Evolutionary conservation across 2,113 vertebrate species (phyloP), one percentile per base, ranked within the genome.

Genomic region (Bubalus kerabau): DNA sequence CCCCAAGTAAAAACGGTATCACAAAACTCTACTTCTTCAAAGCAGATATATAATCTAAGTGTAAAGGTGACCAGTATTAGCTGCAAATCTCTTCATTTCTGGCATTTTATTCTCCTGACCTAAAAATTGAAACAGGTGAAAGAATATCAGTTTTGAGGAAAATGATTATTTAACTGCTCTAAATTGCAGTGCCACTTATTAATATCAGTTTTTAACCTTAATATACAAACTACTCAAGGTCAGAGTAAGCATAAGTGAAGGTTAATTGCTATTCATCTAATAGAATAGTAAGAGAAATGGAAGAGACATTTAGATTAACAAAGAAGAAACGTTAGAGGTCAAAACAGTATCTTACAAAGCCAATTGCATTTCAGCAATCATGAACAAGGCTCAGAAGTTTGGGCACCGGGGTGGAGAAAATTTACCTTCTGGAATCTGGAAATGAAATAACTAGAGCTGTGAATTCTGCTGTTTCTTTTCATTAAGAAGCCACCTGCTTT

Each of bases 81-180:
- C 91, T 96, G 36, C 24, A 7, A 96, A 90, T 60, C 24, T 84
- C 87, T 30, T 97, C 95, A 96, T 0, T 7, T 67, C 59, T 98
- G 87, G 67, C 87, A 74, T 28, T 95, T 93, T 81, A 94, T 97
- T 95, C 90, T 48, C 71, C 59, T 97, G n/a, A 89, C 14, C 96
- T 96, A 97, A 98, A 97, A 97, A 97, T 46, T 93, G 93, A 96
- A 96, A 92, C 91, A 94, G 95, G 46, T 85, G 87, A 93, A 93
- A 97, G 84, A 95, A 87, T 92, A 87, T 56, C 87, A 97, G 48
- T 98, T 98, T 98, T 97, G 97, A 95, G 91, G 97, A 76, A 95
- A 59, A 96, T 9, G 52, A 92, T n/a, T 2, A 32, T 97, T 97
- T 96, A 98, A 97, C 90, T 86, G 62, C 81, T 98, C 82, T 97